phyloP scores from a whole-genome alignment of 2,888 invertebrate genomes.

The Erannis defoliaria region DNA sequence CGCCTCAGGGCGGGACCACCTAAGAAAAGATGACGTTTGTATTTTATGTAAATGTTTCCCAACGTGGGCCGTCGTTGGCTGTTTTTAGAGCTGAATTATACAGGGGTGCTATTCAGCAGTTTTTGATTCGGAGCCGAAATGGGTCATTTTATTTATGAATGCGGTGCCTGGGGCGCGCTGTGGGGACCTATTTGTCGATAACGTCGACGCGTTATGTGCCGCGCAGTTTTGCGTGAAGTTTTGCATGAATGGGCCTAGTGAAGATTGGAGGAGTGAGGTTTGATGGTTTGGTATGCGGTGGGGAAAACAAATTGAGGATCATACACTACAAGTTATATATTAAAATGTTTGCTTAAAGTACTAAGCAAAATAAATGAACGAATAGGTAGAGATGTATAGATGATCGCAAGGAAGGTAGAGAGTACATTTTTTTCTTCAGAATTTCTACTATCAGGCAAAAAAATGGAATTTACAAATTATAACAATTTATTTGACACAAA shows the following conservation, averaged over 20 bases:
- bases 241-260: conserved; percentile 21
- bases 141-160: conserved; percentile 51
- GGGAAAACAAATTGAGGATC: not conserved
- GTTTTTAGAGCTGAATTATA: conserved; percentile 50
- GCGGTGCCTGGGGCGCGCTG: conserved; percentile 41
- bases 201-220: conserved; percentile 36
- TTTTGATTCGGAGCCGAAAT: conserved; percentile 49
- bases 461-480: no score
- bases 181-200: conserved; percentile 46
- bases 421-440: no score
- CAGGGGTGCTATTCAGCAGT: conserved; percentile 49
- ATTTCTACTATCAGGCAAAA: no score
- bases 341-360: no score
- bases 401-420: no score
- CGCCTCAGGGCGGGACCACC: conserved; percentile 41
- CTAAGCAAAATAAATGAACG: not conserved
- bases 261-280: not conserved
- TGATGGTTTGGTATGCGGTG: not conserved
- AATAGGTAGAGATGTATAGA: no score
- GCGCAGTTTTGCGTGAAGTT: conserved; percentile 27
- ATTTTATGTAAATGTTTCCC: conserved; percentile 49
- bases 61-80: conserved; percentile 45
- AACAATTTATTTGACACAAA: no score
- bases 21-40: conserved; percentile 51
- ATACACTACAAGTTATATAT: not conserved